phyloP scores from a whole-genome alignment of 2,113 vertebrate genomes.

The Gasterosteus nipponicus region DNA sequence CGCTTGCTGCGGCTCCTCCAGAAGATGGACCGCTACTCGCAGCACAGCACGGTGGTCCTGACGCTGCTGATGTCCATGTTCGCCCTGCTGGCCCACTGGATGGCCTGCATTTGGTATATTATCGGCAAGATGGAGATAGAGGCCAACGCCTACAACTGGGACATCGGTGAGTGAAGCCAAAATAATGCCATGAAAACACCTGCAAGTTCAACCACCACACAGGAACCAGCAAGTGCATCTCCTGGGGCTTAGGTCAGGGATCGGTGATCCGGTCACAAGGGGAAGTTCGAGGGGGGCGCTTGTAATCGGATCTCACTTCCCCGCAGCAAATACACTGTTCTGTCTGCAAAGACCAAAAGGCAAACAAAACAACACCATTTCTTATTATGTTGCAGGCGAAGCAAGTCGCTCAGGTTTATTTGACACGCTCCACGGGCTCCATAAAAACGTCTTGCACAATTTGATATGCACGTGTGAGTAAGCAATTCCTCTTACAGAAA shows the following conservation, averaged over 20 bases:
- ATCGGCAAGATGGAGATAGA: constrained; percentile 98
- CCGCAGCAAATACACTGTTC: neutral
- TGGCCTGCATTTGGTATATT: constrained; percentile 99
- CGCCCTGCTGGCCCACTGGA: constrained; percentile 97
- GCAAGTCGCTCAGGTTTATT: neutral
- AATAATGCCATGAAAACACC: neutral
- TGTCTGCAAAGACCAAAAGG: neutral
- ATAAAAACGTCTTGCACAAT: neutral
- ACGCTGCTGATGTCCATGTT: constrained; percentile 99
- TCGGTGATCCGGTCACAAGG: too few relatives aligned
- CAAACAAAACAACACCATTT: neutral
- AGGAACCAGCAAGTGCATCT: too few relatives aligned
- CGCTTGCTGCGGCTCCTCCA: constrained; percentile 94
- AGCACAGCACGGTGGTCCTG: constrained; percentile 96
- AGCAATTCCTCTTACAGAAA: neutral
- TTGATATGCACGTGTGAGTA: neutral
- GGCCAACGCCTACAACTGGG: constrained; percentile 91
- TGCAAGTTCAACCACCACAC: neutral
- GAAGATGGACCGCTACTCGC: constrained; percentile 98
- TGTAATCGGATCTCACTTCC: neutral
- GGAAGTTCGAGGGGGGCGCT: neutral
- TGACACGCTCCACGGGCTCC: neutral
- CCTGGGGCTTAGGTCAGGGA: too few relatives aligned
- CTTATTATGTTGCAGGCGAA: neutral
- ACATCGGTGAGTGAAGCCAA: constrained; percentile 88